These are phyloP conservation scores for Xanthorhoe spadicearia DNA, from an alignment of 2,888 invertebrate species.

Conservation along the genomic window DNA sequence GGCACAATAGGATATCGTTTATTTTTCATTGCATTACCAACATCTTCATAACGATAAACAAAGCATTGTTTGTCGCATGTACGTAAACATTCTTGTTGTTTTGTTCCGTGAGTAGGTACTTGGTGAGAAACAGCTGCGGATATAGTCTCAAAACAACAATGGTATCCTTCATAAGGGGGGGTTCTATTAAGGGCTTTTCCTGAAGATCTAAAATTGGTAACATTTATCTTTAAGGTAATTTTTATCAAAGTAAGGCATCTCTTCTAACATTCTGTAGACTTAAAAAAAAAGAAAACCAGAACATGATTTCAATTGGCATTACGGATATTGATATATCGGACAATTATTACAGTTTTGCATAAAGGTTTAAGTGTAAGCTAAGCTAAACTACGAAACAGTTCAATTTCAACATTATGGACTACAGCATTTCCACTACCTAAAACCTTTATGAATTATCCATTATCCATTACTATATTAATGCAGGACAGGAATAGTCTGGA, in stretches of 20 bases:
- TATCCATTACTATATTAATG: neutral
- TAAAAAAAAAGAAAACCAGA: too few relatives aligned
- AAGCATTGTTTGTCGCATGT: constrained; percentile 47
- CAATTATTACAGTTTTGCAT: too few relatives aligned
- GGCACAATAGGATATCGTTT: constrained; percentile 9
- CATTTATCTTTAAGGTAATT: neutral
- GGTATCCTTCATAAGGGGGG: constrained; percentile 20
- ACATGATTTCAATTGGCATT: too few relatives aligned
- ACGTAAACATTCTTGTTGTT: constrained; percentile 49
- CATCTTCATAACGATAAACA: constrained; percentile 42
- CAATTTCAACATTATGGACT: neutral
- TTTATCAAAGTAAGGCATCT: neutral
- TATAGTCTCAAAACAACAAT: constrained; percentile 59
- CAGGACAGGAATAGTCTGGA: constrained; percentile 4
- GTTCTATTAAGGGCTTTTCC: neutral
- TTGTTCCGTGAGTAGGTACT: constrained; percentile 38
- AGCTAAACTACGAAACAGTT: too few relatives aligned
- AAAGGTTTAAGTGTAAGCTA: too few relatives aligned
- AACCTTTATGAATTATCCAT: constrained; percentile 5
- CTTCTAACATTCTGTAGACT: too few relatives aligned
- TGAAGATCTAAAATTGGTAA: neutral
- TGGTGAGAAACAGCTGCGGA: constrained; percentile 44
- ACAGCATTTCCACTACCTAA: constrained; percentile 3
- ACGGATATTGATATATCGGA: too few relatives aligned
- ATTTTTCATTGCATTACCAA: constrained; percentile 36